Conservation (phyloP, 30 jellyfish, hydroid and myxozoan genomes). For the Rhopilema esculentum region DNA sequence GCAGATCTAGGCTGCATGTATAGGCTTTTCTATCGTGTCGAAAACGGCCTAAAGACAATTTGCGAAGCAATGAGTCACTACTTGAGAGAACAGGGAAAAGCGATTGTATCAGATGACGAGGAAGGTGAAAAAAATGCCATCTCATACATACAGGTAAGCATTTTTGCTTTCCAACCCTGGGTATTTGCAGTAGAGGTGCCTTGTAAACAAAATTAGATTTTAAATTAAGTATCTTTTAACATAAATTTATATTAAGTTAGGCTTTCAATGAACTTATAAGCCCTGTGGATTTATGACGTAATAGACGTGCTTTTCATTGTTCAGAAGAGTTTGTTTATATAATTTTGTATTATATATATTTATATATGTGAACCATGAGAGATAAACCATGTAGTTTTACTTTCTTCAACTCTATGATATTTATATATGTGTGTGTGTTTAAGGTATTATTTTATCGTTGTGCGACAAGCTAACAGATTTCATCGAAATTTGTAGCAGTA, state of each 20-base stretch:
- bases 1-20: constrained; percentile 96
- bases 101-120: constrained; percentile 92
- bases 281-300: too few species aligned
- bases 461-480: background rate
- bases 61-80: constrained; percentile 92
- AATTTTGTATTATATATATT: too few species aligned
- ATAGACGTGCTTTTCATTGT: too few species aligned
- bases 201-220: background rate
- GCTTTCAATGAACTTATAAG: too few species aligned
- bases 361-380: too few species aligned
- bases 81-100: constrained; percentile 92
- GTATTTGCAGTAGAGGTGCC: too few species aligned
- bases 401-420: too few species aligned
- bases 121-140: constrained; percentile 94
- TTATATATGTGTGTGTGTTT: background rate
- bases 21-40: constrained; percentile 85
- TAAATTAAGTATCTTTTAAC: background rate
- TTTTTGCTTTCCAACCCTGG: too few species aligned
- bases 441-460: background rate
- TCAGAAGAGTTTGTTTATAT: too few species aligned
- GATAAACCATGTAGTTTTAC: too few species aligned
- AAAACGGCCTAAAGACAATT: constrained; percentile 83
- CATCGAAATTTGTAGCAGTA: too few species aligned
- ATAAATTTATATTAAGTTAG: too few species aligned
- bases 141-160: constrained; percentile 77